Evolutionary conservation across 2,888 invertebrate genomes (phyloP).

Genomic region (Cephus runcator): DNA sequence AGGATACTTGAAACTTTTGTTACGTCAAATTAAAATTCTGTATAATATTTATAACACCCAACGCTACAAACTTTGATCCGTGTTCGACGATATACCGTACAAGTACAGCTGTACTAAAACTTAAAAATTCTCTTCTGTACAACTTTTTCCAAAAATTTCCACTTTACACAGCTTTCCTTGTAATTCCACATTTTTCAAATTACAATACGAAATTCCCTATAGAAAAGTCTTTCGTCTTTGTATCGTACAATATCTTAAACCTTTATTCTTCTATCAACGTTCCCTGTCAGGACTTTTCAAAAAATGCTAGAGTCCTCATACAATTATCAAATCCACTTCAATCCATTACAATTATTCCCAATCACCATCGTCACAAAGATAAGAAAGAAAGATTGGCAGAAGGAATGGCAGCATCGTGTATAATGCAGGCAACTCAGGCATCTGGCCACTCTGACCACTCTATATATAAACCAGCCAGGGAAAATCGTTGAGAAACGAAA

Average conservation of each 20-base stretch:
- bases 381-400: neutral
- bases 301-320: neutral
- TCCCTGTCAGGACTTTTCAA: neutral
- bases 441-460: constrained; percentile 7
- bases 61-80: neutral
- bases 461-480: constrained; percentile 2
- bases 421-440: neutral
- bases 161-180: neutral
- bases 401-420: neutral
- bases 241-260: neutral
- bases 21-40: neutral
- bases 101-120: neutral
- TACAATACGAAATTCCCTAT: neutral
- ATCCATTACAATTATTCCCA: neutral
- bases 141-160: neutral
- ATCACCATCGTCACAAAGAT: neutral
- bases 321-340: neutral
- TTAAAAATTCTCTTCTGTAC: neutral
- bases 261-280: neutral
- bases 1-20: neutral
- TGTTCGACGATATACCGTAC: neutral
- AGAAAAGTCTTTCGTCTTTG: neutral
- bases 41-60: neutral
- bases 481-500: constrained; percentile 4
- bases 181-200: neutral